A percentile compares a stretch with the other conserved stretches of the same genome.
These are phyloP conservation scores for Sebastes kiyomatsui DNA, from an alignment of 2,797 vertebrate genomes.

Conservation along the genomic window DNA sequence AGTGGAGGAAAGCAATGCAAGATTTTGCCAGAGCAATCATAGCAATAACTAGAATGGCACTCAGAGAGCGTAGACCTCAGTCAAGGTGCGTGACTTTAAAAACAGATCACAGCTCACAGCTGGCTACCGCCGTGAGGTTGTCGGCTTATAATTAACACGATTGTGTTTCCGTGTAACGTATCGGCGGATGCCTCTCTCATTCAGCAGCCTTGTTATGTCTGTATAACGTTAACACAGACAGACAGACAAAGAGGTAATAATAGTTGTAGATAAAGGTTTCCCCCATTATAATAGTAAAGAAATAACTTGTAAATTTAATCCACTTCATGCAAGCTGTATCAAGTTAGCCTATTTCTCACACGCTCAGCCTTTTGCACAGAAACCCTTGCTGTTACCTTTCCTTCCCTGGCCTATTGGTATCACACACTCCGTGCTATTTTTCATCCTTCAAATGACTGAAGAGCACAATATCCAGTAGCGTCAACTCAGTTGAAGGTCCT, in stretches of 20 bases:
- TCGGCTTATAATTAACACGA: no score
- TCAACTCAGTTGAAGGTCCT: conserved; percentile 55
- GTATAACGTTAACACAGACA: no score
- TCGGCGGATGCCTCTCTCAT: no score
- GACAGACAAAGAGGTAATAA: no score
- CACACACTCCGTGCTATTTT: conserved; percentile 29
- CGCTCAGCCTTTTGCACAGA: background rate
- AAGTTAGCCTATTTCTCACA: background rate
- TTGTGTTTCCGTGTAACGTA: no score
- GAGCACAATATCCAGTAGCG: conserved; percentile 52
- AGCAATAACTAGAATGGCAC: background rate
- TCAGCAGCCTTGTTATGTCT: no score
- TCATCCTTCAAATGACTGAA: conserved; percentile 44
- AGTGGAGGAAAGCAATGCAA: background rate
- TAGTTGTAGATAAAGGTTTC: background rate
- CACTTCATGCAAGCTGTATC: background rate
- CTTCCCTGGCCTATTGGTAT: conserved; percentile 24
- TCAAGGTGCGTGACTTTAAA: no score
- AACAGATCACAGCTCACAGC: no score
- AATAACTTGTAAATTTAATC: background rate
- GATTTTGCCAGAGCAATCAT: background rate
- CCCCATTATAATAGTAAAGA: background rate
- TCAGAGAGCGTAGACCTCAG: no score
- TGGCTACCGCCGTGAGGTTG: no score
- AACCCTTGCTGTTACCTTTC: conserved; percentile 3